Conservation (phyloP, 2,888 invertebrate genomes). For the Dascillus cervinus region DNA sequence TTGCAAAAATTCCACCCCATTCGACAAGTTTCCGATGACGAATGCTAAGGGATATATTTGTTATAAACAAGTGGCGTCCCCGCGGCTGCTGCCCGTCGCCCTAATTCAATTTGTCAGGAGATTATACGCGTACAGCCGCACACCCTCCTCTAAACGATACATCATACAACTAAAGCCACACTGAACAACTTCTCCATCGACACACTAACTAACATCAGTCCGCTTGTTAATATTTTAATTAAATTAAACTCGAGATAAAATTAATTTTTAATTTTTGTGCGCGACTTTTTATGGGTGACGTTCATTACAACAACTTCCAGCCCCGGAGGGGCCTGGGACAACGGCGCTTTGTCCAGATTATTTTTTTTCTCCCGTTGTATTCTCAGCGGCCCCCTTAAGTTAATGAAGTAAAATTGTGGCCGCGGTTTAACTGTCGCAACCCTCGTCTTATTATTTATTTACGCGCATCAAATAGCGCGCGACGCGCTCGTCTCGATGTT, state of each 20-base stretch:
- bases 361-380: slow-evolving; percentile 39
- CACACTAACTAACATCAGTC: slow-evolving; percentile 16
- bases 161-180: slow-evolving; percentile 36
- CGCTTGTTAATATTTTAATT: slow-evolving; percentile 25
- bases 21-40: slow-evolving; percentile 39
- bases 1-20: slow-evolving; percentile 5
- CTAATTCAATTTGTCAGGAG: slow-evolving; percentile 47
- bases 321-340: slow-evolving; percentile 24
- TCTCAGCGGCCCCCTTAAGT: slow-evolving; percentile 38
- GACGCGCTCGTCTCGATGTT: slow-evolving; percentile 15
- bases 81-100: slow-evolving; percentile 36
- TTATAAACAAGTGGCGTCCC: slow-evolving; percentile 44
- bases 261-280: slow-evolving; percentile 44
- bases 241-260: slow-evolving; percentile 44
- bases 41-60: slow-evolving; percentile 35
- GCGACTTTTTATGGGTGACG: slow-evolving; percentile 25
- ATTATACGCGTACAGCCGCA: slow-evolving; percentile 43
- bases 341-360: slow-evolving; percentile 38
- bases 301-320: slow-evolving; percentile 17
- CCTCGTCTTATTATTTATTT: slow-evolving; percentile 34
- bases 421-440: slow-evolving; percentile 31
- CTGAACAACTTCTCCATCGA: slow-evolving; percentile 16
- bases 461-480: slow-evolving; percentile 30
- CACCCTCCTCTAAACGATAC: slow-evolving; percentile 41
- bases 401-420: slow-evolving; percentile 39